These are phyloP conservation scores for Euura lappo DNA, from an alignment of 1,140 invertebrate species.

Conservation along the genomic window DNA sequence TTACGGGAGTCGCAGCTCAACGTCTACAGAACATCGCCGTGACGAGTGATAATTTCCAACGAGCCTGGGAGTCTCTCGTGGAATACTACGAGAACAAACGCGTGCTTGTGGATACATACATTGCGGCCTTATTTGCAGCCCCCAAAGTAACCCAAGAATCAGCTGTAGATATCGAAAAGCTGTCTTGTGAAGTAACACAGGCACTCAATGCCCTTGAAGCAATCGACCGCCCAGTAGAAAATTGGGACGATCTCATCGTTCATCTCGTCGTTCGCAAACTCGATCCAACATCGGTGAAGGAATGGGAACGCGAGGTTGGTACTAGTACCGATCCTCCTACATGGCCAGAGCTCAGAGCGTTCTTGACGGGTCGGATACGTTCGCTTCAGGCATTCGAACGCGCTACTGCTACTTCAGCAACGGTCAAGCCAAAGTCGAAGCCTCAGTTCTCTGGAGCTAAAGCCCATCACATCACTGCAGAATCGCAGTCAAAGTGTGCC, in stretches of 20 bases:
- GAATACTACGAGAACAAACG: slow-evolving; percentile 29
- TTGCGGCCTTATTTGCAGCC: slow-evolving; percentile 26
- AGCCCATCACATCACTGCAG: too few relatives aligned
- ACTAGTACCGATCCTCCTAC: slow-evolving; percentile 22
- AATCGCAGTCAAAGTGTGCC: too few relatives aligned
- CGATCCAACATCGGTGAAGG: slow-evolving; percentile 23
- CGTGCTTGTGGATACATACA: slow-evolving; percentile 29
- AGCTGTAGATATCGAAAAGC: slow-evolving; percentile 19
- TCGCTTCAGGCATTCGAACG: background rate
- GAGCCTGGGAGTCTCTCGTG: slow-evolving; percentile 30
- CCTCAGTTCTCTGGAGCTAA: background rate
- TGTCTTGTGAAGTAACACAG: slow-evolving; percentile 26
- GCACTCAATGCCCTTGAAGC: slow-evolving; percentile 26
- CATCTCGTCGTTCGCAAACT: slow-evolving; percentile 27
- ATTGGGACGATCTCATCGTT: slow-evolving; percentile 30
- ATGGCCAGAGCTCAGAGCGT: too few relatives aligned
- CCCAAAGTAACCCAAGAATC: slow-evolving; percentile 24
- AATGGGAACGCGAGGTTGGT: slow-evolving; percentile 26
- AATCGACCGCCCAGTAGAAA: slow-evolving; percentile 20
- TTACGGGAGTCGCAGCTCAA: slow-evolving; percentile 24
- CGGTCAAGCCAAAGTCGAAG: too few relatives aligned
- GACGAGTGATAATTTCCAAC: slow-evolving; percentile 26
- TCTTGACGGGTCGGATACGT: too few relatives aligned
- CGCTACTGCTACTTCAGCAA: background rate
- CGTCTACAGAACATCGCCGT: slow-evolving; percentile 28